These are phyloP conservation scores for Pangasius djambal DNA, from an alignment of 2,797 vertebrate genomes.

Conservation along the genomic window DNA sequence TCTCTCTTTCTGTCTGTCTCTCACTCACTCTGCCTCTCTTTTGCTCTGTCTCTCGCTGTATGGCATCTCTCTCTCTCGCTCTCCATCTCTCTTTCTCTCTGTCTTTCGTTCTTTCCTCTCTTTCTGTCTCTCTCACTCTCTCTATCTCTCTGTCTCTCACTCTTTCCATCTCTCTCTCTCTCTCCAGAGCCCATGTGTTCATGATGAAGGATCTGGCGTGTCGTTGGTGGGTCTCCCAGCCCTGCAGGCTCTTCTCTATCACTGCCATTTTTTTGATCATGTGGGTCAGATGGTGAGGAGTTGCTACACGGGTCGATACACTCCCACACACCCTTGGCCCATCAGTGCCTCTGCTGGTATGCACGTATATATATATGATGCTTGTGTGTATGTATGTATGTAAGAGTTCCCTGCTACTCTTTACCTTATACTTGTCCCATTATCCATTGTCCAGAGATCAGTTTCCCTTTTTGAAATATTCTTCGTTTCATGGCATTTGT, in stretches of 20 bases:
- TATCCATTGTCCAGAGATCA: background rate
- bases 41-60: background rate
- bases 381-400: background rate
- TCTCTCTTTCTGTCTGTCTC: background rate
- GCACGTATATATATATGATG: background rate
- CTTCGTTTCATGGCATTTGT: background rate
- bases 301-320: constrained; percentile 82
- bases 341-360: constrained; percentile 54
- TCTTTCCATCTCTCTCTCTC: background rate
- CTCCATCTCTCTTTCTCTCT: background rate
- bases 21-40: background rate
- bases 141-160: background rate
- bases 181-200: constrained; percentile 87
- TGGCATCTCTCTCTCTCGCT: background rate
- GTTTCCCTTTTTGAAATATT: background rate
- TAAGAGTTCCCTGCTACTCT: background rate
- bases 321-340: constrained; percentile 67
- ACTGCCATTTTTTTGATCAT: constrained; percentile 92
- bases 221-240: constrained; percentile 87
- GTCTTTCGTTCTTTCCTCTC: background rate
- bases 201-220: constrained; percentile 88
- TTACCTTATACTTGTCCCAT: background rate
- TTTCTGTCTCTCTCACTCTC: background rate
- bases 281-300: constrained; percentile 78
- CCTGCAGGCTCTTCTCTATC: constrained; percentile 85